Evolutionary conservation across 2,888 invertebrate species (phyloP).

Genomic region (Diploptera punctata): DNA sequence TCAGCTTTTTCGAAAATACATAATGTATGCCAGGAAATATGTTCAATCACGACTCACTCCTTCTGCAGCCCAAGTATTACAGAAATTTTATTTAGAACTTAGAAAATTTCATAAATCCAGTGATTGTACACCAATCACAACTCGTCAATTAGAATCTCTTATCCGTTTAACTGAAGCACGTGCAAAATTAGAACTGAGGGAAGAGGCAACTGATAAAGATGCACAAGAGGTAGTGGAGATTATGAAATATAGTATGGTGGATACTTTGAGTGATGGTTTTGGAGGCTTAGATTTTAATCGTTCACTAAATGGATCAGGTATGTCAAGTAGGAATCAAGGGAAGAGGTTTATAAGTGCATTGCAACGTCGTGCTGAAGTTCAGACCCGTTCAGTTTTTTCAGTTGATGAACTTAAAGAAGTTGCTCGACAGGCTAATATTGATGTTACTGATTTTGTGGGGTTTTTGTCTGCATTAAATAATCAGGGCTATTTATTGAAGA

Average conservation of each 20-base stretch:
- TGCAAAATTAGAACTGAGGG: constrained; percentile 85
- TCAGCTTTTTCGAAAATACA: constrained; percentile 83
- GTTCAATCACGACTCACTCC: constrained; percentile 78
- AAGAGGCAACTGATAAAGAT: constrained; percentile 76
- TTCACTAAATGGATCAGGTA: constrained; percentile 76
- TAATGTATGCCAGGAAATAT: constrained; percentile 89
- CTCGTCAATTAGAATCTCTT: constrained; percentile 87
- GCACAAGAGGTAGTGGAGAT: constrained; percentile 87
- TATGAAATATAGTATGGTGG: constrained; percentile 78
- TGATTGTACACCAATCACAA: constrained; percentile 82
- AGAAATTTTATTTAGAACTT: constrained; percentile 82
- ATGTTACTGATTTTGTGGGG: constrained; percentile 67
- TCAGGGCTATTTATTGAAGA: constrained; percentile 85
- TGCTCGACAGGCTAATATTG: constrained; percentile 68
- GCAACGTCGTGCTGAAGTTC: constrained; percentile 67
- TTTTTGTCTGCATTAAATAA: constrained; percentile 81
- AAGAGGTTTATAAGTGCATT: constrained; percentile 75
- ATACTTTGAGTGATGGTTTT: constrained; percentile 75
- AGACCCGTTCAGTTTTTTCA: constrained; percentile 75
- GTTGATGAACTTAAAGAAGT: constrained; percentile 78
- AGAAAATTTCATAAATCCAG: constrained; percentile 69
- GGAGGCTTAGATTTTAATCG: constrained; percentile 65
- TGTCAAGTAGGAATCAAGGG: constrained; percentile 72
- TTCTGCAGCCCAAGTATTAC: constrained; percentile 73
- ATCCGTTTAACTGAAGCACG: constrained; percentile 87